Evolutionary conservation across 2,797 vertebrate species (phyloP).

Genomic region (Eulemur albifrons): DNA sequence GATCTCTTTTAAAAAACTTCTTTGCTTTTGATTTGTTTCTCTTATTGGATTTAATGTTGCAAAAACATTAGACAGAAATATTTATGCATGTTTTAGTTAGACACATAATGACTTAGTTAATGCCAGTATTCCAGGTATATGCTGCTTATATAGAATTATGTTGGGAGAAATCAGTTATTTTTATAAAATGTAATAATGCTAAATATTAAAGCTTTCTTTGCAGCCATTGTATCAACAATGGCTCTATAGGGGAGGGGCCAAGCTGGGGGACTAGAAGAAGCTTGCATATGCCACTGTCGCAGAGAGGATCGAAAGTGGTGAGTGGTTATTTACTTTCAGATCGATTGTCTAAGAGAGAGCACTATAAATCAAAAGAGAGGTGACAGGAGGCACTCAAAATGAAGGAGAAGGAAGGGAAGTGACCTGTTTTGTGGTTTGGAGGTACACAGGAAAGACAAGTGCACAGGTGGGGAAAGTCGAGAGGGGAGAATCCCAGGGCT

Average conservation of each 20-base stretch:
- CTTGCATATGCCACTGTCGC: too few species aligned
- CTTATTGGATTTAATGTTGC: background rate
- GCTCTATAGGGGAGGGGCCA: background rate
- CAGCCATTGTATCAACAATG: background rate
- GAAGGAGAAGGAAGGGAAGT: too few species aligned
- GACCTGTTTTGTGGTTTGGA: too few species aligned
- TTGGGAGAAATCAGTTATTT: background rate
- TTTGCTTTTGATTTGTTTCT: background rate
- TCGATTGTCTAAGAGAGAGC: too few species aligned
- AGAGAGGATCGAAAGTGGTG: too few species aligned
- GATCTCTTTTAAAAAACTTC: background rate
- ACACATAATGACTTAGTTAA: background rate
- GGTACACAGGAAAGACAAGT: too few species aligned
- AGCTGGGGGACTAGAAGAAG: too few species aligned
- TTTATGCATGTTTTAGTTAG: background rate
- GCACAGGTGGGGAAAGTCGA: too few species aligned
- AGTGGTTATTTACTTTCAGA: too few species aligned
- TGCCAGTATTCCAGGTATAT: background rate
- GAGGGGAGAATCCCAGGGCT: too few species aligned
- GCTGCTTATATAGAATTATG: background rate
- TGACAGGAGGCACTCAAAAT: too few species aligned
- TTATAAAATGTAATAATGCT: background rate
- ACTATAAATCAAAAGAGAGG: too few species aligned
- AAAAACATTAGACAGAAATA: background rate
- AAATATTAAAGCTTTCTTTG: background rate